phyloP scores from a whole-genome alignment of 2,888 invertebrate genomes.

The Limnephilus lunatus region DNA sequence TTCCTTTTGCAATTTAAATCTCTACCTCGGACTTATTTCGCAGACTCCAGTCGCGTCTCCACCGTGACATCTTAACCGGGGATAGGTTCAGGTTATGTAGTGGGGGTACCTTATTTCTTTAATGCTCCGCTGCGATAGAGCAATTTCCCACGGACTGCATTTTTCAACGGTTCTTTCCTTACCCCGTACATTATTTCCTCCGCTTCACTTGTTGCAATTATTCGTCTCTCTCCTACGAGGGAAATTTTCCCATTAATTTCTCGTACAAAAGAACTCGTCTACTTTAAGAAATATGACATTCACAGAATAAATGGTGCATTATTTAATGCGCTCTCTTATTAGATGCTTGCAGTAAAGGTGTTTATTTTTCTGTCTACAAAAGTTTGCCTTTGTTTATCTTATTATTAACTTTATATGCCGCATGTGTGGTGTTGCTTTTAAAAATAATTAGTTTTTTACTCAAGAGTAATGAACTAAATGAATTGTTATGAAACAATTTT shows the following conservation, averaged over 20 bases:
- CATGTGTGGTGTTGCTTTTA: background rate
- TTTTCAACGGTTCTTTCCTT: slow-evolving; percentile 9
- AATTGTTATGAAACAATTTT: background rate
- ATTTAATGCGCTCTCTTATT: background rate
- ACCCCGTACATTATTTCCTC: slow-evolving; percentile 14
- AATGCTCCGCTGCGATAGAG: slow-evolving; percentile 6
- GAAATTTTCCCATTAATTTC: background rate
- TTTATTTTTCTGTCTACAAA: background rate
- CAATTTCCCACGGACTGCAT: slow-evolving; percentile 41
- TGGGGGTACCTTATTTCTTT: background rate
- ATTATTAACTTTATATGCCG: background rate
- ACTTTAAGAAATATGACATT: slow-evolving; percentile 3
- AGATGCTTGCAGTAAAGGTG: background rate
- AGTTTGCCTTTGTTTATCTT: background rate
- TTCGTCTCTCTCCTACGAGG: background rate
- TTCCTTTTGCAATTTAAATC: slow-evolving; percentile 38
- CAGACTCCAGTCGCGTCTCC: background rate
- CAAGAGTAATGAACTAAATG: background rate
- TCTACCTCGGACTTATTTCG: background rate
- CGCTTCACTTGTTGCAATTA: slow-evolving; percentile 43
- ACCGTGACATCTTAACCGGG: slow-evolving; percentile 15
- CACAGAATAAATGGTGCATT: background rate
- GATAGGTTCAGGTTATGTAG: background rate
- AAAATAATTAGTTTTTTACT: background rate
- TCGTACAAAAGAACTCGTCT: background rate